Base-by-base conservation (phyloP, 1,140 invertebrate genomes). In the Drosophila saltans region DNA sequence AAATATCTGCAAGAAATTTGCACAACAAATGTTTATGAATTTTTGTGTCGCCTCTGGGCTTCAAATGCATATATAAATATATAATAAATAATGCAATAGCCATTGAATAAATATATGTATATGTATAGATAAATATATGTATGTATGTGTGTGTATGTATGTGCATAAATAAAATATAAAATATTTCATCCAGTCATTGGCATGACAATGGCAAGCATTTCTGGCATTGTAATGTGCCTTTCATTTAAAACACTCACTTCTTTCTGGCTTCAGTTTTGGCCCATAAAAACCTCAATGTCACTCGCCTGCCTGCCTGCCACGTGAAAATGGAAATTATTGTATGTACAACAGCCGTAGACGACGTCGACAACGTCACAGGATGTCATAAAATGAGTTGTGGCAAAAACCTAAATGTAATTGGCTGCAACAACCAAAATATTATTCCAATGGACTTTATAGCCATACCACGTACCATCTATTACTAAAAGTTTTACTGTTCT, bases 21-120 rank as follows among this genome's bases (percentile, higher is more conserved):
- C 84, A 89, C 84, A 89, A 89, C 84, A 89, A 89, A 89, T 89
- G 81, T 89, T 77, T 84, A 89, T 89, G 84, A 89, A 89, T 89
- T 88, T 81, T 71, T 65, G 33, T 3, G 33, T 55, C 43, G 61
- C 36, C 60, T 26, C 43, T 75, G 57, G 16, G 71, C 78, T 9
- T 26, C 4, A 83, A 77, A 88, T 89, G 74, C 83, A 88, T 36
- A 88, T 30, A 30, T 30, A 30, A 30, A 30, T 0, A 30, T 2
- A 30, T 30, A 30, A 30, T 88, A 86, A 88, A 80, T 88, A 86
- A 82, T 59, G 58, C 70, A 66, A 79, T 73, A 58, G 67, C 60
- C 72, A 88, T 78, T 83, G 83, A 88, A 88, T 59, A 9, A 59
- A n/a, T 39, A 16, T 5, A 21, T 39, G 10, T 52, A 6, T 3